A percentile compares a stretch with the other conserved stretches of the same genome.
These are phyloP conservation scores for Eretmochelys imbricata DNA, from an alignment of 2,113 vertebrate species.

Conservation along the genomic window DNA sequence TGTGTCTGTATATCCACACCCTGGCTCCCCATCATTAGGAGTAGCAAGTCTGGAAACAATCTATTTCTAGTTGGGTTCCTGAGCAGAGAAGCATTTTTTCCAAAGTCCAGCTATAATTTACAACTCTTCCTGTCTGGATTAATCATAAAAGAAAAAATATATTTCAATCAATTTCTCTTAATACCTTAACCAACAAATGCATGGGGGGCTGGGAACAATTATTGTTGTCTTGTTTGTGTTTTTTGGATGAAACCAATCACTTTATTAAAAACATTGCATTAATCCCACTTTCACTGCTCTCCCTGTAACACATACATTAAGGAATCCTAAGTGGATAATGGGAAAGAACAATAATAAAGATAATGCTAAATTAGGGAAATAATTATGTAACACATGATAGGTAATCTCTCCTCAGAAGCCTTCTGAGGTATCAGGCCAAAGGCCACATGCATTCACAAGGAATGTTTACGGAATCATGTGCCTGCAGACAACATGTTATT, in stretches of 20 bases:
- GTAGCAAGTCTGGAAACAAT: not conserved
- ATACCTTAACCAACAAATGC: not conserved
- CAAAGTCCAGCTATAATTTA: conserved; percentile 14
- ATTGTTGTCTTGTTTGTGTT: conserved; percentile 43
- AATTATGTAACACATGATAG: conserved; percentile 75
- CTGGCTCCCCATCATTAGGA: not conserved
- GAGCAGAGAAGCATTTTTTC: not conserved
- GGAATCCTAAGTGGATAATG: conserved; percentile 69
- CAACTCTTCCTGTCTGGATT: not conserved
- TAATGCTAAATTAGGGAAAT: conserved; percentile 75
- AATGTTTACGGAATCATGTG: conserved; percentile 67
- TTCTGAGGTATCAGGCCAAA: conserved; percentile 69
- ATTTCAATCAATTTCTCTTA: not conserved
- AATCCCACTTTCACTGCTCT: conserved; percentile 40
- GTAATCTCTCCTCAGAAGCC: conserved; percentile 68
- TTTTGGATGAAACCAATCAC: conserved; percentile 30
- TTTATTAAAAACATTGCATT: conserved; percentile 25
- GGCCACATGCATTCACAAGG: conserved; percentile 72
- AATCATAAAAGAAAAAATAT: conserved; percentile 19
- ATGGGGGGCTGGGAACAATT: conserved; percentile 4
- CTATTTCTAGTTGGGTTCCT: not conserved
- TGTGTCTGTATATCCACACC: not conserved
- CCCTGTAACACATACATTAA: conserved; percentile 46
- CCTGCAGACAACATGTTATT: conserved; percentile 67
- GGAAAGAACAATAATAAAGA: conserved; percentile 73